These are phyloP conservation scores for Julus scanicus DNA, from an alignment of 2,888 invertebrate species.

Conservation along the genomic window DNA sequence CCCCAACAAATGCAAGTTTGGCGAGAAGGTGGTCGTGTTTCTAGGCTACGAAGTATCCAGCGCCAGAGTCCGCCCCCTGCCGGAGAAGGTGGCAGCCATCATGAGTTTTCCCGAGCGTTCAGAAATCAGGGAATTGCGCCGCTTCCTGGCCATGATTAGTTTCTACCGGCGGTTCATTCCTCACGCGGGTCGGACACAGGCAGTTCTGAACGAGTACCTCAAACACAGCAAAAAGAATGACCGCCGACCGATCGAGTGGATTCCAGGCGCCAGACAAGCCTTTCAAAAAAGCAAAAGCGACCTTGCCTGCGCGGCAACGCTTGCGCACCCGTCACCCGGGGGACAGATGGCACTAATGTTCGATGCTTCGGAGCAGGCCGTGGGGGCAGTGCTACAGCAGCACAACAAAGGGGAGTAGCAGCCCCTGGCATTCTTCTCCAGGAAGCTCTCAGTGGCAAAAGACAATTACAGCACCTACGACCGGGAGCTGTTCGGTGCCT, in stretches of 20 bases:
- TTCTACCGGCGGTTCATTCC: slow-evolving; percentile 28
- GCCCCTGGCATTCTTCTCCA: slow-evolving; percentile 61
- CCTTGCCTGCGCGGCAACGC: not conserved
- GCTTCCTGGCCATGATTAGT: slow-evolving; percentile 2
- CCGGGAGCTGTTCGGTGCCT: slow-evolving; percentile 56
- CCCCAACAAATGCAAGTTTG: slow-evolving; percentile 28
- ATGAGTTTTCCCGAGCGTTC: slow-evolving; percentile 48
- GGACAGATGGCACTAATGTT: not conserved
- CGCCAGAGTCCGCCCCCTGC: slow-evolving; percentile 45
- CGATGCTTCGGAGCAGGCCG: slow-evolving; percentile 60
- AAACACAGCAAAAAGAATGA: not conserved
- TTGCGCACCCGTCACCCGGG: not conserved
- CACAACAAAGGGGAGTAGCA: slow-evolving; percentile 57
- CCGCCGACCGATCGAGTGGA: not conserved
- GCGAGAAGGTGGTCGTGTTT: slow-evolving; percentile 57
- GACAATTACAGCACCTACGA: slow-evolving; percentile 63
- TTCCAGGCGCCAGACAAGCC: not conserved
- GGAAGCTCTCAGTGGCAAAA: slow-evolving; percentile 59
- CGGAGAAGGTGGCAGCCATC: slow-evolving; percentile 57
- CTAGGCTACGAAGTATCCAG: slow-evolving; percentile 58
- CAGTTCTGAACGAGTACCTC: not conserved
- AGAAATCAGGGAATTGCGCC: not conserved
- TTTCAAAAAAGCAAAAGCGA: not conserved
- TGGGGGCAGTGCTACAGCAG: slow-evolving; percentile 62
- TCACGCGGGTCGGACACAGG: not conserved